Conservation (phyloP, 2,888 invertebrate species). For the Callinectes sapidus region DNA sequence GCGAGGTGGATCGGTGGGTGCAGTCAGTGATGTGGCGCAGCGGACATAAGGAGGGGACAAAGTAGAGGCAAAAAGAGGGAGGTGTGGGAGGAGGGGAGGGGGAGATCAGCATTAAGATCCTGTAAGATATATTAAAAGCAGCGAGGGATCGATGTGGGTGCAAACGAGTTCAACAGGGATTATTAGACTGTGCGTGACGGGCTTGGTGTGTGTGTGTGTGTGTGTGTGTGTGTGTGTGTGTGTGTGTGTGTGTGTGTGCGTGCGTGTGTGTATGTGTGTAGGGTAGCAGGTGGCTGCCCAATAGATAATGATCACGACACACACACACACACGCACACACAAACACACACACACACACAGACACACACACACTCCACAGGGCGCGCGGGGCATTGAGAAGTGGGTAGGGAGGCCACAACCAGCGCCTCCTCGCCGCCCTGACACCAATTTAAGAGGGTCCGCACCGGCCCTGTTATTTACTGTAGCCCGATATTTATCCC, state of each 20-base stretch:
- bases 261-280: too few relatives aligned
- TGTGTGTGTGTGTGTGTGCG: too few relatives aligned
- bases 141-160: slow-evolving; percentile 26
- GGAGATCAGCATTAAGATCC: not conserved
- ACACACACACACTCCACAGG: slow-evolving; percentile 41
- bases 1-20: not conserved
- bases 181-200: slow-evolving; percentile 18
- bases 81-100: not conserved
- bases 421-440: not conserved
- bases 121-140: slow-evolving; percentile 8
- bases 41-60: not conserved
- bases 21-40: not conserved
- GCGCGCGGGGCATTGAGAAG: slow-evolving; percentile 5
- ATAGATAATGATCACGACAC: slow-evolving; percentile 33
- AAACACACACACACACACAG: slow-evolving; percentile 52
- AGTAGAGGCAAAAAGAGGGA: not conserved
- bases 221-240: too few relatives aligned
- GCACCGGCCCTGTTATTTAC: slow-evolving; percentile 33
- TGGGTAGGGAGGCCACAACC: slow-evolving; percentile 40
- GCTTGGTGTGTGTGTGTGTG: slow-evolving; percentile 8
- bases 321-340: slow-evolving; percentile 55
- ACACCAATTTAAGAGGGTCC: slow-evolving; percentile 48
- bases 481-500: slow-evolving; percentile 39
- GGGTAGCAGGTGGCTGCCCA: not conserved
- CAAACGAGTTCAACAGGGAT: slow-evolving; percentile 15